A percentile compares a stretch with the other conserved stretches of the same genome.
Conservation (phyloP, 35 echinoderm and acorn worm species). For the Antedon bifida region DNA sequence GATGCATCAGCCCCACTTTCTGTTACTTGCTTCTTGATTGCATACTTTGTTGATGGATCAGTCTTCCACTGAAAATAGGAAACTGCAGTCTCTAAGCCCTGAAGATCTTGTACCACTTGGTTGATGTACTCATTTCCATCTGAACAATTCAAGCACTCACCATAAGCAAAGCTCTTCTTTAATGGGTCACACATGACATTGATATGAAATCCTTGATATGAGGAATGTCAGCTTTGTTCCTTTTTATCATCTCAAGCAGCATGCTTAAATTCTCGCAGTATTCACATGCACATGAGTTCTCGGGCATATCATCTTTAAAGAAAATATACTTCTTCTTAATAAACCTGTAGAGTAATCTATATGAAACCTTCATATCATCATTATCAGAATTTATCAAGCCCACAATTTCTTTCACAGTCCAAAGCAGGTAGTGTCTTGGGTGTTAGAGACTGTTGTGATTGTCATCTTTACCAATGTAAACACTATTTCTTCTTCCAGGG, state of each 20-base stretch:
- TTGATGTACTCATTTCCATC: not conserved
- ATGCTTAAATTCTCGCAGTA: slow-evolving; percentile 6
- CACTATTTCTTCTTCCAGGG: slow-evolving; percentile 1
- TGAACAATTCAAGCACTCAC: not conserved
- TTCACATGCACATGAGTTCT: slow-evolving; percentile 8
- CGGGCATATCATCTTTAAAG: slow-evolving; percentile 12
- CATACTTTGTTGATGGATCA: too few species aligned
- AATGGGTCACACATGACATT: slow-evolving; percentile 2
- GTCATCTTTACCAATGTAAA: slow-evolving; percentile 13
- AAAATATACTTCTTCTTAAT: slow-evolving; percentile 9
- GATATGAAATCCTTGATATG: not conserved
- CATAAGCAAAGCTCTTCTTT: not conserved
- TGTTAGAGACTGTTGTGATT: not conserved
- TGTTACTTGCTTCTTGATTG: too few species aligned
- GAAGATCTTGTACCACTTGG: too few species aligned
- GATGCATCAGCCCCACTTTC: too few species aligned
- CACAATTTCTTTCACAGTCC: slow-evolving; percentile 1
- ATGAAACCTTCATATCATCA: not conserved
- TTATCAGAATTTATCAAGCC: not conserved
- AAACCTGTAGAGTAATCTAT: slow-evolving; percentile 1
- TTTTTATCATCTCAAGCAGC: not conserved
- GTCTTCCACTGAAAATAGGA: too few species aligned
- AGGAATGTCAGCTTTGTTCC: not conserved
- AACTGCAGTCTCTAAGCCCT: too few species aligned
- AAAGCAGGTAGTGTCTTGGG: slow-evolving; percentile 15